These are phyloP conservation scores for Rafetus swinhoei DNA, from an alignment of 2,113 vertebrate species.

Conservation along the genomic window DNA sequence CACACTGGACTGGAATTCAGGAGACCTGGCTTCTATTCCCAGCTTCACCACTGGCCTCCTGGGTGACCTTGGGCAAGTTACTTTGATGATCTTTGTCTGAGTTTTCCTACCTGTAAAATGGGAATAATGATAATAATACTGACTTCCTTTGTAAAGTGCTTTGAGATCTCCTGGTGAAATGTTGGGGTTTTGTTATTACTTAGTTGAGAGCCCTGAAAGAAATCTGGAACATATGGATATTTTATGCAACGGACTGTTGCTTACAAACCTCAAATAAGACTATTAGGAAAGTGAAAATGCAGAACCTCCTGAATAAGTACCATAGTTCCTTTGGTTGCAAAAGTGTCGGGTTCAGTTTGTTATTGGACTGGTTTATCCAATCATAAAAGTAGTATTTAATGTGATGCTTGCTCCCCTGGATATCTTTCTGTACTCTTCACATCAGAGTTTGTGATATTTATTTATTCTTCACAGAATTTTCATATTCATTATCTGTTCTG, in stretches of 20 bases:
- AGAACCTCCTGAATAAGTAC: background rate
- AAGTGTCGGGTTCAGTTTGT: constrained; percentile 27
- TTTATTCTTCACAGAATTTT: constrained; percentile 15
- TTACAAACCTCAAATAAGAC: constrained; percentile 24
- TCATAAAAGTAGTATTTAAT: constrained; percentile 20
- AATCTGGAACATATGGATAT: constrained; percentile 35
- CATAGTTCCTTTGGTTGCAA: constrained; percentile 1
- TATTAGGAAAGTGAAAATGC: background rate
- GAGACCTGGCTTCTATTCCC: background rate
- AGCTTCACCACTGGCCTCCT: background rate
- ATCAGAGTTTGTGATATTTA: constrained; percentile 7
- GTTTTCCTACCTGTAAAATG: constrained; percentile 21
- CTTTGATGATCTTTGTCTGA: constrained; percentile 26
- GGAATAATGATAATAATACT: constrained; percentile 21
- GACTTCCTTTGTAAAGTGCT: background rate
- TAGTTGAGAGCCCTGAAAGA: background rate
- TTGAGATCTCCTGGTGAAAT: background rate
- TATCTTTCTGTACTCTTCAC: background rate
- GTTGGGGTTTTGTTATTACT: background rate
- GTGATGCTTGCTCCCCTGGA: constrained; percentile 17
- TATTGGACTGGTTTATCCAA: constrained; percentile 22
- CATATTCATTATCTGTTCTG: constrained; percentile 21
- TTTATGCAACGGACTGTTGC: constrained; percentile 20
- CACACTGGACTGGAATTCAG: rapidly evolving
- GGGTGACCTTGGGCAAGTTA: background rate